phyloP scores from a whole-genome alignment of 2,113 vertebrate species.

The Platanista minor region DNA sequence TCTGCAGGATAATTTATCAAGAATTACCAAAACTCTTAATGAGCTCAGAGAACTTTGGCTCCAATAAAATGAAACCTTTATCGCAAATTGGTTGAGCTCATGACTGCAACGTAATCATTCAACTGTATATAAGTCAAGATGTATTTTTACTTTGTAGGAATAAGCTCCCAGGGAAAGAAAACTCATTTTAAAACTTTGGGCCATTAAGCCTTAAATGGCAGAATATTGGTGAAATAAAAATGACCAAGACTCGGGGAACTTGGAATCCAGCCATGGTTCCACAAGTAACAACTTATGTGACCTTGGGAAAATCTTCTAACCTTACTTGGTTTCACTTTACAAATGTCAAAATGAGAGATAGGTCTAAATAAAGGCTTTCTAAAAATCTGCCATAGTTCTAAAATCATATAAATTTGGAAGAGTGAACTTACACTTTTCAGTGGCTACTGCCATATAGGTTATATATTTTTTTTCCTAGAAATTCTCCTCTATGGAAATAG shows the following conservation, averaged over 20 bases:
- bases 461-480: background rate
- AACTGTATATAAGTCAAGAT: constrained; percentile 72
- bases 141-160: constrained; percentile 58
- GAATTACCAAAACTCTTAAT: constrained; percentile 78
- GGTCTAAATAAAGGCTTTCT: background rate
- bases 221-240: constrained; percentile 43
- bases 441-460: background rate
- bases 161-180: constrained; percentile 47
- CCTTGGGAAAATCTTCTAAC: background rate
- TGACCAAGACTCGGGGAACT: background rate
- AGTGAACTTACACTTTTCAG: background rate
- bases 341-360: constrained; percentile 19
- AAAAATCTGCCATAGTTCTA: background rate
- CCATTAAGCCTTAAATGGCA: constrained; percentile 32
- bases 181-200: constrained; percentile 49
- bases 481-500: background rate
- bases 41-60: constrained; percentile 76
- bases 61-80: constrained; percentile 75
- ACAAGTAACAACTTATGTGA: background rate
- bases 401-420: background rate
- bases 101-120: constrained; percentile 75
- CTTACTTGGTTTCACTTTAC: constrained; percentile 19
- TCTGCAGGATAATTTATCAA: constrained; percentile 75
- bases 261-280: constrained; percentile 9
- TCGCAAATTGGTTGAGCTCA: constrained; percentile 72